Base-by-base conservation (phyloP, 2,113 vertebrate species). In the Hemichromis elongatus region DNA sequence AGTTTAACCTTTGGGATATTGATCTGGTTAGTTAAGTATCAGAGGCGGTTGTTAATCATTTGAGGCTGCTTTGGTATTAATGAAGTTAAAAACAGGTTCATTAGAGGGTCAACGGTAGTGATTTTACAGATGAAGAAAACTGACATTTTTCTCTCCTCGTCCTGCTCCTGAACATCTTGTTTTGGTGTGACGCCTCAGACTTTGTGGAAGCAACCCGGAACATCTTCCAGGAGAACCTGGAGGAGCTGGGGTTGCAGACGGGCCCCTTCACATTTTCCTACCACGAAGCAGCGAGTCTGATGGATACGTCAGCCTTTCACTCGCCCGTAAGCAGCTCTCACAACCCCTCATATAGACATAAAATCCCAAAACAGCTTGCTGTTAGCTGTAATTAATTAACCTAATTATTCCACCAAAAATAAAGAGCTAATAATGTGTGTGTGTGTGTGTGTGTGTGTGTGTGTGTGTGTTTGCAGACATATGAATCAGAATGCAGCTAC, bases 241-340 rank as follows among this genome's bases (percentile, higher is more conserved):
- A 97, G 0, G 96, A 97, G 83, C 94, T 95, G 13, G 96, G 96
- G 11, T 88, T 97, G 68, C 95, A 95, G n/a, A 83, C 93, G 5
- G 94, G 78, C 50, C 96, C 97, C 4, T 82, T 97, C 80, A 96
- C 97, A 90, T 98, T 98, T 88, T 97, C 96, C 1, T 97, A 97
- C 85, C 96, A 97, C 0, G 97, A 98, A 95, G 97, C 97, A 77
- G 97, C 97, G 66, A 97, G 93, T 85, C 92, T 98, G 91, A 95
- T 98, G 96, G 97, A 98, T 81, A 98, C 97, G 0, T 98, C 97
- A 0, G 98, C 98, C 85, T 98, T 98, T 85, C 97, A 97, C 78
- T 97, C 97, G 5, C 96, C 80, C 21, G 97, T 98, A 91, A 97
- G 96, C 9, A 75, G 33, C 30, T 42, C 52, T 47, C 21, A 35